Conservation (phyloP, 2,113 vertebrate genomes). For the Anolis carolinensis region DNA sequence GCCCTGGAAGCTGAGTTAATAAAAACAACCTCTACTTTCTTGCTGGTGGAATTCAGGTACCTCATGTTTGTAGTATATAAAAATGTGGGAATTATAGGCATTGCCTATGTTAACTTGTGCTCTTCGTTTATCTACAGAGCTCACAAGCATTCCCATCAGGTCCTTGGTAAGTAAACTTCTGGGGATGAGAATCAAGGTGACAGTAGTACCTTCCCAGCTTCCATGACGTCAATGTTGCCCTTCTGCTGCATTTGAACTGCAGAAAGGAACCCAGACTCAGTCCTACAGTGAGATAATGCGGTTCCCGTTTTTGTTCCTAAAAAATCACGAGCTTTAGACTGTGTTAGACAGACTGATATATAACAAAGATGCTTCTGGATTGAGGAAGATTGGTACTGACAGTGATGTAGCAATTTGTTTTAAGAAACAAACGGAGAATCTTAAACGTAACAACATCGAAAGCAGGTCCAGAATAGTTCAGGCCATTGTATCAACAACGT, state of each 20-base stretch:
- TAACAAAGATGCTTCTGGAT: background rate
- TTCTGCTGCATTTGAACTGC: background rate
- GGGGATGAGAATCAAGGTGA: background rate
- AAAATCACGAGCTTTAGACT: background rate
- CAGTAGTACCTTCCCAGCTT: slow-evolving; percentile 5
- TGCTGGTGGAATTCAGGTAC: slow-evolving; percentile 62
- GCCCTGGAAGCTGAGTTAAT: background rate
- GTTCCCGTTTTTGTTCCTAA: background rate
- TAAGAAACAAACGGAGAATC: background rate
- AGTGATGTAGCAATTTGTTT: slow-evolving; percentile 28
- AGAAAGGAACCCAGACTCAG: background rate
- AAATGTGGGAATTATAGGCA: slow-evolving; percentile 18
- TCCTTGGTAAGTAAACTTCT: slow-evolving; percentile 5
- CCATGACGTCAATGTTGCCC: background rate
- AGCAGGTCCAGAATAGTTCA: slow-evolving; percentile 15
- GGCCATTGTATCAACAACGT: rapidly evolving
- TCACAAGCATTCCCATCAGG: slow-evolving; percentile 5
- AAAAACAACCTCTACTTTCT: slow-evolving; percentile 23
- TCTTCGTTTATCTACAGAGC: background rate
- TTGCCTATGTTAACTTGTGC: background rate
- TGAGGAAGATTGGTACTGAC: background rate
- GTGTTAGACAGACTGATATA: background rate
- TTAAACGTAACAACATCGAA: background rate
- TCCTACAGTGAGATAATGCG: background rate
- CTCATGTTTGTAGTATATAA: background rate